Evolutionary conservation across 2,888 invertebrate species (phyloP), one percentile per base, ranked within the genome.

Genomic region (Archips xylosteana): DNA sequence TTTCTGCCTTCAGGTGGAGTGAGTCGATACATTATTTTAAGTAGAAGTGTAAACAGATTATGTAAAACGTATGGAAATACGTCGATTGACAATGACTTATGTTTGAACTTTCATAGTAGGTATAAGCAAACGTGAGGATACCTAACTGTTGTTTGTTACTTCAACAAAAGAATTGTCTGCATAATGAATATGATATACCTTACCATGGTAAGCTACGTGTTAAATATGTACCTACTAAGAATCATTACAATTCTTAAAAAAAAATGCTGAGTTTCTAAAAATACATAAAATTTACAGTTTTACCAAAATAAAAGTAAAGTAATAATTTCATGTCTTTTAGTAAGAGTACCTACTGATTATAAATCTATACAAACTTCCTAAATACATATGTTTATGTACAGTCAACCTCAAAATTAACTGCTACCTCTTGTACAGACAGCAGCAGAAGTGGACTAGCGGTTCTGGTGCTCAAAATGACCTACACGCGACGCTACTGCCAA

Each of bases 41-140:
- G 42, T 63, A 57, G 62, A 13, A 12, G 34, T 60, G 63, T 36
- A 73, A 70, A 64, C 66, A 57, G 60, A 51, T 61, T 63, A 75
- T 70, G 69, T 60, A 45, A 74, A 74, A 60, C 59, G 64, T 60
- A 69, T 73, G 73, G 12, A 63, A 63, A 73, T 70, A 51, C 32
- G 32, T 61, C 60, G 9, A 54, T 74, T 51, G 66, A 23, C 74
- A 54, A 61, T 74, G 70, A 67, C 61, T 71, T 62, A 57, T 74
- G 66, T 71, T 74, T 71, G 45, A 74, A 66, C 69, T 74, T 64
- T 65, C 70, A 65, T 74, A 70, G 49, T 59, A 69, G n/a, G n/a
- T n/a, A 54, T 54, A 13, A 54, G 54, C 23, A 15, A 57, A n/a
- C 12, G 42, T 51, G 34, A 10, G 51, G 34, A 49, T 45, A 42